A percentile compares a stretch with the other conserved stretches of the same genome.
phyloP scores from a whole-genome alignment of 1,140 invertebrate species.

The Zaprionus lachaisei region DNA sequence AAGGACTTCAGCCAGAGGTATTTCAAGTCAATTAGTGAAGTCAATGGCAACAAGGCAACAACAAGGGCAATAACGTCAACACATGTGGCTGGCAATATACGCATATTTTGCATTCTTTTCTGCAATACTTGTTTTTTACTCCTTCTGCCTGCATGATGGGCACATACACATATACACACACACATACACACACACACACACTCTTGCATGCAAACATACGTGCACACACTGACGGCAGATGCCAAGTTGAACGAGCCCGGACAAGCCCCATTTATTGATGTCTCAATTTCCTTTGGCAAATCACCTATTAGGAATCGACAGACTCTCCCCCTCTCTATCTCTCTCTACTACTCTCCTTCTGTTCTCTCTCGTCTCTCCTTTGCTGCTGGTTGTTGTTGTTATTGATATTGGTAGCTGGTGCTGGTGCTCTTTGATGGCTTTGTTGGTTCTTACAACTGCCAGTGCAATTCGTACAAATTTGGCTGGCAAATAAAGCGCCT shows the following conservation, averaged over 20 bases:
- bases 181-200: slow-evolving; percentile 9
- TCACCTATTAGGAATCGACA: slow-evolving; percentile 83
- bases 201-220: neutral
- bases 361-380: neutral
- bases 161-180: slow-evolving; percentile 4
- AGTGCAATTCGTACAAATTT: slow-evolving; percentile 79
- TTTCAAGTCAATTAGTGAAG: slow-evolving; percentile 59
- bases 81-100: slow-evolving; percentile 41
- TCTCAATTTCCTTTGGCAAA: slow-evolving; percentile 82
- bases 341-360: neutral
- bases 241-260: slow-evolving; percentile 48
- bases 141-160: too few relatives aligned
- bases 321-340: neutral
- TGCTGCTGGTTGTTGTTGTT: slow-evolving; percentile 20
- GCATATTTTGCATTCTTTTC: slow-evolving; percentile 45
- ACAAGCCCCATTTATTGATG: slow-evolving; percentile 81
- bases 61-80: neutral
- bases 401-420: slow-evolving; percentile 29
- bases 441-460: slow-evolving; percentile 76
- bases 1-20: neutral
- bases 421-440: slow-evolving; percentile 48
- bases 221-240: neutral
- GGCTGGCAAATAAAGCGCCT: slow-evolving; percentile 78
- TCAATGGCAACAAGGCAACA: slow-evolving; percentile 32
- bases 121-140: slow-evolving; percentile 11